phyloP scores from a whole-genome alignment of 2,888 invertebrate species.

The Hesperia comma region DNA sequence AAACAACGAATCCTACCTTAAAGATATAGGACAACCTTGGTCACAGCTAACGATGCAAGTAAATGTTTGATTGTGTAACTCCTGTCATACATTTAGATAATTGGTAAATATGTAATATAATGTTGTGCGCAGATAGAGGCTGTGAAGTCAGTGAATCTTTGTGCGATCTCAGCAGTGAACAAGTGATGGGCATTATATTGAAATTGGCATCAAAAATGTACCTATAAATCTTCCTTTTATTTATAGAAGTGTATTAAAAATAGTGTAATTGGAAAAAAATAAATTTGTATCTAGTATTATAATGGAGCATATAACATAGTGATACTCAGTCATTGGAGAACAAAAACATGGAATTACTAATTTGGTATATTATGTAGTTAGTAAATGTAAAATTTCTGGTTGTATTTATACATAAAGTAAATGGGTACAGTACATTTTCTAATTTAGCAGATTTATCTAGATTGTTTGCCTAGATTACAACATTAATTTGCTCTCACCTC shows the following conservation, averaged over 20 bases:
- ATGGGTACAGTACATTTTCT: too few species aligned
- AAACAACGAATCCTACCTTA: too few species aligned
- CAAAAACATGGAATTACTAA: background rate
- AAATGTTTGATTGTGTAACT: too few species aligned
- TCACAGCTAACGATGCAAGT: too few species aligned
- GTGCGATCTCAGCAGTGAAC: conserved; percentile 44
- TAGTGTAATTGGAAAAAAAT: too few species aligned
- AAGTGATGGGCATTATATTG: conserved; percentile 53
- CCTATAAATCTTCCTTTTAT: background rate
- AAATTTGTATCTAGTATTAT: background rate
- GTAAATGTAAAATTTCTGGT: background rate
- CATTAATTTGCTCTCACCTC: too few species aligned
- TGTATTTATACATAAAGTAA: too few species aligned
- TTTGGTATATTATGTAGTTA: background rate
- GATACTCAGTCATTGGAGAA: background rate
- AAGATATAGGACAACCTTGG: too few species aligned
- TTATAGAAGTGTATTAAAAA: too few species aligned
- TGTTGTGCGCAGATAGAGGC: conserved; percentile 56
- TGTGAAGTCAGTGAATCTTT: conserved; percentile 55
- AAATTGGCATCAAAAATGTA: conserved; percentile 45
- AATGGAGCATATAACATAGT: background rate
- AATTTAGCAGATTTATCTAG: too few species aligned
- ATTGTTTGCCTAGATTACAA: too few species aligned
- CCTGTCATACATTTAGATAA: too few species aligned
- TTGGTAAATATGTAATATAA: background rate